Base-by-base conservation (phyloP, 2,888 invertebrate genomes). In the Drosophila subquinaria region DNA sequence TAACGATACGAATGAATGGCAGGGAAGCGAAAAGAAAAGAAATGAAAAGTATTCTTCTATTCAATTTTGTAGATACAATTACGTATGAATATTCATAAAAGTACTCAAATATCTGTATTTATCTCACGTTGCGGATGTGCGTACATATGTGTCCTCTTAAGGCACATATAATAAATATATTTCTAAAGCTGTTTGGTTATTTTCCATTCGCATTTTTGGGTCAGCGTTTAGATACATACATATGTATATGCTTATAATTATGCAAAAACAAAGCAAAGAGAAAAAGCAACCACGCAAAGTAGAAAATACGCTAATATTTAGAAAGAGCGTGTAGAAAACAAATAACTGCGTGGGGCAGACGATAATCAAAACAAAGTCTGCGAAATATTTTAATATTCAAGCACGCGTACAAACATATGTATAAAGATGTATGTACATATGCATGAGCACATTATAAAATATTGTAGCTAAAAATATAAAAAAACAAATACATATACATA, bases 201-300 rank as follows among this genome's bases (percentile, higher is more conserved):
- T 89, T 84, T 86, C 83, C 87, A 80, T 68, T 57, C 53, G 53
- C 51, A 47, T 61, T 76, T 84, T 88, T 88, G 66, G 87, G 81
- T 88, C 87, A 86, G 40, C 66, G 42, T 52, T 71, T 47, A 60
- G 47, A 66, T 47, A 27, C 27, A 27, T 27, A 27, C 27, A 27
- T 6, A 27, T 27, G 27, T 6, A 27, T 27, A 40, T 52, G 20
- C 56, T 52, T 45, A 38, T 43, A 56, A 62, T 80, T 69, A 67
- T 66, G 45, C 48, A 55, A 60, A 33, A 43, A 53, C 47, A 35
- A 15, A 43, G 40, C 59, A 52, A 56, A 40, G 4, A 52, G 40
- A 35, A 59, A 30, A 38, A 15, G 17, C 11, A 17, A 17, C 33
- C 5, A 6, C 27, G 27, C 4, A 27, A 27, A 30, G 30, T 27